A percentile compares a stretch with the other conserved stretches of the same genome.
Conservation (phyloP, 2,888 invertebrate genomes). For the Volucella bombylans region DNA sequence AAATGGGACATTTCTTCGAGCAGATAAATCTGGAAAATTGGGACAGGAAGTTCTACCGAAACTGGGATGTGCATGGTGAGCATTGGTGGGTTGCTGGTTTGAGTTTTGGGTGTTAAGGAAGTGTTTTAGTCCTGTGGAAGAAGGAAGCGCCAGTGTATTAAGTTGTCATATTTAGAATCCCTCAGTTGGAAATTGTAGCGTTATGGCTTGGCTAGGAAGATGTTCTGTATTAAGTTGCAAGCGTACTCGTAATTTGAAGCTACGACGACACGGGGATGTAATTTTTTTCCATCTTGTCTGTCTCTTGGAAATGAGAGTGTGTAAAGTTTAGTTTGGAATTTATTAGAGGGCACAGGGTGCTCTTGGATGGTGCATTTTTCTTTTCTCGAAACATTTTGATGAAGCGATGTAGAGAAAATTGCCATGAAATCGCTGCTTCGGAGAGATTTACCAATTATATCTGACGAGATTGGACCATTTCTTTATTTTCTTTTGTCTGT, state of each 20-base stretch:
- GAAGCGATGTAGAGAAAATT: too few relatives aligned
- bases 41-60: slow-evolving; percentile 24
- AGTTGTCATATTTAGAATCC: slow-evolving; percentile 52
- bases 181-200: slow-evolving; percentile 17
- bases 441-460: too few relatives aligned
- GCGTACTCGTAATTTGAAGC: slow-evolving; percentile 12
- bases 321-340: background rate
- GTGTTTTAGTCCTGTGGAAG: background rate
- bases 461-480: too few relatives aligned
- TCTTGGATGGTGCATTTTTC: background rate
- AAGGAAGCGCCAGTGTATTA: slow-evolving; percentile 32
- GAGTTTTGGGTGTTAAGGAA: too few relatives aligned
- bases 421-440: too few relatives aligned
- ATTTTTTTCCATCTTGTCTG: background rate
- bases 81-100: background rate
- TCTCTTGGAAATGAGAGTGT: background rate
- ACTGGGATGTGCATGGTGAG: background rate
- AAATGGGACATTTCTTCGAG: slow-evolving; percentile 58
- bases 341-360: background rate
- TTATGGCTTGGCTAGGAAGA: background rate
- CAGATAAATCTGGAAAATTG: slow-evolving; percentile 58
- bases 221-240: slow-evolving; percentile 24
- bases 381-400: too few relatives aligned
- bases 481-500: too few relatives aligned
- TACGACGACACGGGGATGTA: background rate